phyloP scores from a whole-genome alignment of 2,113 vertebrate genomes.

The Corydoras sp. region DNA sequence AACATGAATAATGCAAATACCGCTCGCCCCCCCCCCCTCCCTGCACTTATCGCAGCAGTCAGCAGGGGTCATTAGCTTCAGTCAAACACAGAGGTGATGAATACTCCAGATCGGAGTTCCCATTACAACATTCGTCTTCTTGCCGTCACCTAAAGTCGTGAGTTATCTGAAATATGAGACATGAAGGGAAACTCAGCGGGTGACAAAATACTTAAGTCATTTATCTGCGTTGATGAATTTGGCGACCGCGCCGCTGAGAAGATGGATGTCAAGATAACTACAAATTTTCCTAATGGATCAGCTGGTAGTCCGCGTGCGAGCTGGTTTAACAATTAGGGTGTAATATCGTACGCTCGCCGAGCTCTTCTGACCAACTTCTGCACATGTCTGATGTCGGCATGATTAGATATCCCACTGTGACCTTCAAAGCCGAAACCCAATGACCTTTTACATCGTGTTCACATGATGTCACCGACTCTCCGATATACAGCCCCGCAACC shows the following conservation, averaged over 20 bases:
- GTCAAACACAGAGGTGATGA: constrained; percentile 33
- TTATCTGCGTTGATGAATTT: constrained; percentile 10
- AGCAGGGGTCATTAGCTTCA: constrained; percentile 43
- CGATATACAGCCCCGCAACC: constrained; percentile 22
- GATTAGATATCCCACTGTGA: constrained; percentile 33
- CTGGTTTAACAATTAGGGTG: too few relatives aligned
- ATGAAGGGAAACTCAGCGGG: background rate
- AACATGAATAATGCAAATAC: constrained; percentile 27
- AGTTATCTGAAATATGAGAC: constrained; percentile 19
- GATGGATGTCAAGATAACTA: background rate
- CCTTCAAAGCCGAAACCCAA: constrained; percentile 34
- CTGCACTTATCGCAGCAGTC: constrained; percentile 39
- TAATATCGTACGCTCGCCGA: too few relatives aligned
- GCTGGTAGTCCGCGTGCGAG: background rate
- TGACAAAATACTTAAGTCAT: background rate
- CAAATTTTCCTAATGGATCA: background rate
- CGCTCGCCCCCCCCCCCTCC: background rate
- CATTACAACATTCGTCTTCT: constrained; percentile 14
- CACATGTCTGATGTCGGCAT: constrained; percentile 6
- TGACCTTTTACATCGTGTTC: constrained; percentile 39
- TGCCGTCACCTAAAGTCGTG: constrained; percentile 8
- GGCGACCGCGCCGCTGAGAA: background rate
- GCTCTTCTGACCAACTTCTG: constrained; percentile 16
- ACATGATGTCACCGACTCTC: constrained; percentile 31
- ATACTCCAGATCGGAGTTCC: constrained; percentile 28